Evolutionary conservation across 53 echinoderm and acorn worm genomes (phyloP), one percentile per base, ranked within the genome.

Genomic region (Henricia sp.): DNA sequence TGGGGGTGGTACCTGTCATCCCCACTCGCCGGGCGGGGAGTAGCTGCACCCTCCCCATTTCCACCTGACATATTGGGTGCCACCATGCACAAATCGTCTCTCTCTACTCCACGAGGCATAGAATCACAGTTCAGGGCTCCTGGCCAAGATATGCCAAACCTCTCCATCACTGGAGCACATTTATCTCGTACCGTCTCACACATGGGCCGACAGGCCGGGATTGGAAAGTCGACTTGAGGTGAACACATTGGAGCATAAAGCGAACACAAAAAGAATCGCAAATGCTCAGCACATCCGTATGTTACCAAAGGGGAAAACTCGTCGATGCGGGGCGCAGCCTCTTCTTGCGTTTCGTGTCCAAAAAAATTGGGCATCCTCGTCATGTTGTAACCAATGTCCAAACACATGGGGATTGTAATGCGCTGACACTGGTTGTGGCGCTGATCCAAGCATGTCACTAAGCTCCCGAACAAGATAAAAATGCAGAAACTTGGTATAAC

Each of bases 181-280:
- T 90, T 92, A 6, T 67, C 77, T 40, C 94, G 71, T 16, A 94
- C 97, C 46, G 90, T 90, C 36, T 94, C 97, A 50, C 97, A 97
- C 97, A 97, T 97, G 0, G 92, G 92, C 20, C 92, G 90, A 44
- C 97, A 97, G 14, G 97, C 90, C 38, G 94, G 94, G 44, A 97
- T 97, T 1, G 92, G 90, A 20, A 92, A 70, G 53, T 97, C 97
- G 14, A 92, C 88, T 33, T 97, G 94, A 19, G 92, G 92, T 33
- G 94, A 92, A 63, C 97, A 97, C 94, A 97, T 94, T 0, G 97
- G 97, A 0, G 94, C 97, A 72, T 90, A 94, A 67, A 97, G 77
- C 2, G 97, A 97, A 62, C 97, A 97, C 25, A 97, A 70, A 70
- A 97, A 97, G 36, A 94, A 87, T 13, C 82, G 71, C 24, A 97